A percentile compares a stretch with the other conserved stretches of the same genome.
phyloP scores from a whole-genome alignment of 2,888 invertebrate species.

The Nomada goodeniana region DNA sequence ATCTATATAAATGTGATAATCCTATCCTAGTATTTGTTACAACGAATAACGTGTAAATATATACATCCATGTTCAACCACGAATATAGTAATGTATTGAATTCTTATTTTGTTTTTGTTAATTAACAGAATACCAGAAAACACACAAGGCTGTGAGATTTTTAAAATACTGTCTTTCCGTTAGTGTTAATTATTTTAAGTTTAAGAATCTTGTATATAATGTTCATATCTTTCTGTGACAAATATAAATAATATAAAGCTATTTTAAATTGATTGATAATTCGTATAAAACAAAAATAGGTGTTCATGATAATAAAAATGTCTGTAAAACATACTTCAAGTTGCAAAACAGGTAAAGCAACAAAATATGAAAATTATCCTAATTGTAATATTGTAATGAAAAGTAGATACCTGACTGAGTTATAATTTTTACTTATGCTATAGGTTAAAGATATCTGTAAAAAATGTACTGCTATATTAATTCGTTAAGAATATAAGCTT shows the following conservation, averaged over 20 bases:
- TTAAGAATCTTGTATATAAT: constrained; percentile 1
- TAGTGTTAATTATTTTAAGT: constrained; percentile 17
- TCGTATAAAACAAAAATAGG: neutral
- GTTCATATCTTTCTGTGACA: neutral
- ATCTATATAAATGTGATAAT: neutral
- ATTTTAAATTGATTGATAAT: neutral
- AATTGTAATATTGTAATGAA: neutral
- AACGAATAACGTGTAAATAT: constrained; percentile 13
- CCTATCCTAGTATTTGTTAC: constrained; percentile 1
- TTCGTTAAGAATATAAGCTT: too few species aligned
- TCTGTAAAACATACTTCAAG: neutral
- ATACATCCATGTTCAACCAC: neutral
- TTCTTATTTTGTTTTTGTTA: too few species aligned
- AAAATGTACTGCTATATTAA: neutral
- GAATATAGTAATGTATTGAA: neutral
- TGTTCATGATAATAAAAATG: neutral
- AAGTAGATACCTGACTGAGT: neutral
- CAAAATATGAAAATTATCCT: neutral
- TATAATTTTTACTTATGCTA: neutral
- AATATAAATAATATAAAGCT: neutral
- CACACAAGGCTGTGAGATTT: constrained; percentile 40
- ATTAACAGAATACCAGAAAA: neutral
- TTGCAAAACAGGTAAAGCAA: neutral
- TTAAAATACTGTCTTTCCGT: constrained; percentile 21
- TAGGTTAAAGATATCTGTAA: neutral